These are phyloP conservation scores for Nycticebus coucang DNA, from an alignment of 2,113 vertebrate species.

Conservation along the genomic window DNA sequence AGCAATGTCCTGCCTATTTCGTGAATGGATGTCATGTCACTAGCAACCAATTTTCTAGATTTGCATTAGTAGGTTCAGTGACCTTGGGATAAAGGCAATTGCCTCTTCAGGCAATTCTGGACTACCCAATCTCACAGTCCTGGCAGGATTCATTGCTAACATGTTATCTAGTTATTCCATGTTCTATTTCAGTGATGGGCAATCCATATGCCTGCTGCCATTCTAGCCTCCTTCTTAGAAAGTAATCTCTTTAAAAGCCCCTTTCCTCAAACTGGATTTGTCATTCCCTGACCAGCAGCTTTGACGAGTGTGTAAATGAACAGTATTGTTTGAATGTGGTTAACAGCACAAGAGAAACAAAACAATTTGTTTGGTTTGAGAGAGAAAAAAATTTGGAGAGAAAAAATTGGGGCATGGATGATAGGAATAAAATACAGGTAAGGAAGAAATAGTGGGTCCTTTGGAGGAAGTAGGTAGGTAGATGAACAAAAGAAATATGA, in stretches of 20 bases:
- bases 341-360: slow-evolving; percentile 38
- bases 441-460: neutral
- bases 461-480: neutral
- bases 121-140: neutral
- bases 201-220: neutral
- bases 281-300: neutral
- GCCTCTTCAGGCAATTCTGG: neutral
- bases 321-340: neutral
- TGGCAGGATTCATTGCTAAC: neutral
- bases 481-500: neutral
- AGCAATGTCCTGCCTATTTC: neutral
- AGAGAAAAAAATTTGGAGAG: neutral
- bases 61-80: neutral
- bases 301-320: neutral
- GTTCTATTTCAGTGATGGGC: neutral
- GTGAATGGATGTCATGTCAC: neutral
- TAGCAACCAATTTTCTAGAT: neutral
- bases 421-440: neutral
- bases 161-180: neutral
- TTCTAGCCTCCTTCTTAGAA: neutral
- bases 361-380: neutral
- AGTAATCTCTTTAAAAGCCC: neutral
- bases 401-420: neutral
- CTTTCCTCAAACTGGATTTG: neutral
- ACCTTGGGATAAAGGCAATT: neutral